Evolutionary conservation across 2,113 vertebrate species (phyloP).

Genomic region (Aphyosemion australe): DNA sequence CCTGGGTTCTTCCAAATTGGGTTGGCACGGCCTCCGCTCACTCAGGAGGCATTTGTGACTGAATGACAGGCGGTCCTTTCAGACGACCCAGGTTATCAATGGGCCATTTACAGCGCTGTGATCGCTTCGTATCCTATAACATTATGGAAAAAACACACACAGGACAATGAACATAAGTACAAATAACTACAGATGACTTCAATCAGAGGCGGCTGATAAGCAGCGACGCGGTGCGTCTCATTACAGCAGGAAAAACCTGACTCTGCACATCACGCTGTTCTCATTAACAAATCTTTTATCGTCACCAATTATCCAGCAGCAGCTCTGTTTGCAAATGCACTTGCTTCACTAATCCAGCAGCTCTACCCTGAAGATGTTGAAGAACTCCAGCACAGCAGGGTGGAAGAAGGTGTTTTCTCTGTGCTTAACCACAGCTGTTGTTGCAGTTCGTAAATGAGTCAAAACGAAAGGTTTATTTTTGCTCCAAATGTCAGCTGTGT

Average conservation of each 20-base stretch:
- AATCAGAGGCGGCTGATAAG: slow-evolving; percentile 63
- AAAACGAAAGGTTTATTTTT: slow-evolving; percentile 3
- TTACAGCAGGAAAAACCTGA: slow-evolving; percentile 52
- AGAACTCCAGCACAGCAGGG: neutral
- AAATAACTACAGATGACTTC: slow-evolving; percentile 56
- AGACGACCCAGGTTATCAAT: slow-evolving; percentile 74
- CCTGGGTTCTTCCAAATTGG: slow-evolving; percentile 65
- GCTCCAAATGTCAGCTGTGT: slow-evolving; percentile 9
- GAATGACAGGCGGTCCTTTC: slow-evolving; percentile 75
- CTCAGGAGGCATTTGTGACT: slow-evolving; percentile 66
- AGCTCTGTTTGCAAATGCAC: neutral
- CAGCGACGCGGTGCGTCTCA: slow-evolving; percentile 51
- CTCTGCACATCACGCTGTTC: slow-evolving; percentile 51
- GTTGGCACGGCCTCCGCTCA: slow-evolving; percentile 56
- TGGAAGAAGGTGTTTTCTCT: slow-evolving; percentile 2
- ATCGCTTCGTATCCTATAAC: slow-evolving; percentile 48
- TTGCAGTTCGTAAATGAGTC: neutral
- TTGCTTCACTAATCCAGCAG: slow-evolving; percentile 21
- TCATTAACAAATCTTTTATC: slow-evolving; percentile 50
- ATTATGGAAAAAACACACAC: slow-evolving; percentile 25
- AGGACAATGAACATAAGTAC: slow-evolving; percentile 10
- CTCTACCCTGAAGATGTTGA: slow-evolving; percentile 14
- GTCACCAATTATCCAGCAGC: slow-evolving; percentile 14
- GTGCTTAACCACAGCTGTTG: slow-evolving; percentile 11
- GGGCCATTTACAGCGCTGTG: slow-evolving; percentile 62